Conservation (phyloP, 2,113 vertebrate species). For the Danio rerio region DNA sequence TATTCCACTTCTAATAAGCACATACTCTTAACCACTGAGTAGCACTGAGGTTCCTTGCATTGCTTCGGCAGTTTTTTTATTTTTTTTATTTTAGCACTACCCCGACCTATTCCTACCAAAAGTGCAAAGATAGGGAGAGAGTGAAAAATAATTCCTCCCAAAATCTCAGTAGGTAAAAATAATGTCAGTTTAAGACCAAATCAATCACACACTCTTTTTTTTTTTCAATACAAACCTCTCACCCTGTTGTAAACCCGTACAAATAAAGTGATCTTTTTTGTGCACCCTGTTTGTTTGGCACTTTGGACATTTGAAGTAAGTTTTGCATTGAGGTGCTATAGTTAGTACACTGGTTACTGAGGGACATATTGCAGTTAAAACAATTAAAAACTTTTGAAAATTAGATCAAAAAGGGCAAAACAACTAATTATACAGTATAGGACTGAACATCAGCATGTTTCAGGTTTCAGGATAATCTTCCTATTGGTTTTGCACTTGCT, state of each 20-base stretch:
- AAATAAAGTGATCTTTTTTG: constrained; percentile 57
- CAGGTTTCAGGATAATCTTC: neutral
- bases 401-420: neutral
- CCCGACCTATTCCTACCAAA: constrained; percentile 30
- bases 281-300: constrained; percentile 76
- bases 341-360: constrained; percentile 71
- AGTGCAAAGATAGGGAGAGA: constrained; percentile 46
- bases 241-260: constrained; percentile 71
- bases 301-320: constrained; percentile 74
- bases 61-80: constrained; percentile 21
- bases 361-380: constrained; percentile 59
- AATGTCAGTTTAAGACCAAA: constrained; percentile 72
- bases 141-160: constrained; percentile 22
- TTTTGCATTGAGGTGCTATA: constrained; percentile 79
- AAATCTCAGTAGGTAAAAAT: constrained; percentile 64
- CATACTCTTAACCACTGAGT: neutral
- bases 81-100: constrained; percentile 31
- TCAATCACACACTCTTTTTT: constrained; percentile 62
- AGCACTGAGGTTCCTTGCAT: constrained; percentile 32
- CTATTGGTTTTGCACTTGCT: neutral
- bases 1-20: neutral
- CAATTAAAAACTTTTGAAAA: neutral
- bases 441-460: no score
- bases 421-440: neutral
- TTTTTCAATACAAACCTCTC: constrained; percentile 72